Conservation (phyloP, 2,113 vertebrate genomes). For the Xiphias gladius region DNA sequence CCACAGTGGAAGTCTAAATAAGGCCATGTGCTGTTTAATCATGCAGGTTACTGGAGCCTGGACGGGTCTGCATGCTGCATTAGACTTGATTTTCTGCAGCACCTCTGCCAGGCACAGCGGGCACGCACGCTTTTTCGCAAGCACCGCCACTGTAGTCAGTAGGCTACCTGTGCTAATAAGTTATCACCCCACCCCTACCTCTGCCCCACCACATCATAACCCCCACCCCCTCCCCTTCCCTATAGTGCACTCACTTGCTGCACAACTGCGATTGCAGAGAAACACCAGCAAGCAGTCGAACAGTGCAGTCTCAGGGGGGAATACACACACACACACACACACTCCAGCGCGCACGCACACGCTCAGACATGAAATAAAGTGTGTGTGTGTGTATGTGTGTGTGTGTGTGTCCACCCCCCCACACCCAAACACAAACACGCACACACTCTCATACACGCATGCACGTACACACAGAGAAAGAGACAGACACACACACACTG, state of each 20-base stretch:
- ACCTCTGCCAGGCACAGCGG: constrained; percentile 50
- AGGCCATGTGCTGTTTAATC: constrained; percentile 69
- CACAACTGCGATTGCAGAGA: constrained; percentile 88
- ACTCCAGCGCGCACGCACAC: constrained; percentile 1
- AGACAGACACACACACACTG: constrained; percentile 6
- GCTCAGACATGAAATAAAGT: constrained; percentile 50
- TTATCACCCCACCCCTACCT: constrained; percentile 49
- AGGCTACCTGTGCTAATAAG: constrained; percentile 64
- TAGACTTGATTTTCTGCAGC: constrained; percentile 69
- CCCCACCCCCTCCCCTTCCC: constrained; percentile 29
- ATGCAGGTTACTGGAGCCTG: constrained; percentile 64
- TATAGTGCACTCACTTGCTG: constrained; percentile 81
- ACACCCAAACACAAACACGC: neutral
- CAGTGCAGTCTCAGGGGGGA: constrained; percentile 82
- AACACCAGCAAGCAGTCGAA: constrained; percentile 83
- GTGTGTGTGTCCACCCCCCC: no score
- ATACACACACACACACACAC: constrained; percentile 32
- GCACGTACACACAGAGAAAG: no score
- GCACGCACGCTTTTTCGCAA: constrained; percentile 22
- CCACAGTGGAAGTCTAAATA: constrained; percentile 55
- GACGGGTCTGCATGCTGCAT: constrained; percentile 66
- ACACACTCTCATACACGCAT: neutral
- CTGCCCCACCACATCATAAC: neutral
- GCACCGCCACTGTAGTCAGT: constrained; percentile 45
- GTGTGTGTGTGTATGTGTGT: no score